phyloP scores from a whole-genome alignment of 2,888 invertebrate genomes.

The Cheilosia vernalis region DNA sequence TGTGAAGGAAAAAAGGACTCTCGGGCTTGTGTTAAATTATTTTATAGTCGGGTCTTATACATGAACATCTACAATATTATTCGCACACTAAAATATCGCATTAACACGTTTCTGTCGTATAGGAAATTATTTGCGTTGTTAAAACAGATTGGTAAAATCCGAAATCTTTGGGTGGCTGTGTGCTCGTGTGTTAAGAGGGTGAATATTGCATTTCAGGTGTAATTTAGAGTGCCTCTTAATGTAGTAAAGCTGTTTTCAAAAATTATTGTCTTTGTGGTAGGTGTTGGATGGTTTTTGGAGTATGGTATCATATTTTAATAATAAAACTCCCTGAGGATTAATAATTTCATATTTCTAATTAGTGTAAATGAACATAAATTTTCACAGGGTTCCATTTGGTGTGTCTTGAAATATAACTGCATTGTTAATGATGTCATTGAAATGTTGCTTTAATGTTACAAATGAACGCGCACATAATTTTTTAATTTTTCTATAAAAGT shows the following conservation, averaged over 20 bases:
- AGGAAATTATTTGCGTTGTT: conserved; percentile 62
- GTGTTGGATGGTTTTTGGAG: conserved; percentile 32
- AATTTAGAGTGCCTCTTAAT: conserved; percentile 58
- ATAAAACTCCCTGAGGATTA: conserved; percentile 62
- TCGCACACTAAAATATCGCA: conserved; percentile 67
- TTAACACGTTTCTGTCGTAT: conserved; percentile 69
- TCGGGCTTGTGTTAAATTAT: conserved; percentile 65
- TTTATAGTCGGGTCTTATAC: conserved; percentile 70
- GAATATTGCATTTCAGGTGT: conserved; percentile 51
- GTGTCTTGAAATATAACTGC: conserved; percentile 57
- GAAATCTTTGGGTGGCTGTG: conserved; percentile 34
- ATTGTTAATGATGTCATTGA: conserved; percentile 27
- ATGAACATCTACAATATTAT: conserved; percentile 63
- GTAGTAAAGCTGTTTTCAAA: conserved; percentile 69
- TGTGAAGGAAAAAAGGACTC: conserved; percentile 45
- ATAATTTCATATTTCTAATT: conserved; percentile 68
- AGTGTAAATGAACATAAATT: conserved; percentile 57
- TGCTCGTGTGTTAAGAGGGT: conserved; percentile 9
- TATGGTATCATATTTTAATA: conserved; percentile 63
- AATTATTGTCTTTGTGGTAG: conserved; percentile 53
- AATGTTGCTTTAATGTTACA: conserved; percentile 17
- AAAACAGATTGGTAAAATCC: conserved; percentile 67
- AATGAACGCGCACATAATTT: neutral
- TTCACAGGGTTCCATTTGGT: conserved; percentile 33
- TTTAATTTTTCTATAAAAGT: neutral